phyloP scores from a whole-genome alignment of 2,113 vertebrate genomes.

The Dermatemys mawii region DNA sequence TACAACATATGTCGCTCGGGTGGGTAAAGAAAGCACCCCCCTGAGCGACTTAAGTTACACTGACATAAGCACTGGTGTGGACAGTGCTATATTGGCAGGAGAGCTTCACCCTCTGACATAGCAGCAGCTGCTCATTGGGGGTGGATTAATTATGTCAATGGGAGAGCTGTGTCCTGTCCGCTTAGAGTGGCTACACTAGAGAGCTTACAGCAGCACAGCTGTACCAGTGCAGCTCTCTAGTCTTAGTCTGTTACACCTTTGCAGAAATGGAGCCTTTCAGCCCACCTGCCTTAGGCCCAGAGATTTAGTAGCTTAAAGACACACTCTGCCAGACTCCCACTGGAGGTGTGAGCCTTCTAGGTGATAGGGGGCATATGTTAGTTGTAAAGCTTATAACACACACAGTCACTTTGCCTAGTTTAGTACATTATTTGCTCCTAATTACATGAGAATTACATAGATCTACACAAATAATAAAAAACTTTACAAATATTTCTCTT shows the following conservation, averaged over 20 bases:
- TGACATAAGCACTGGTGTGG: no score
- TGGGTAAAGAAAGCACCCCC: no score
- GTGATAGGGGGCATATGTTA: neutral
- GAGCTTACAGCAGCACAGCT: no score
- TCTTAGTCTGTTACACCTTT: neutral
- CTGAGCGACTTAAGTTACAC: no score
- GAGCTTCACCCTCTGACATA: no score
- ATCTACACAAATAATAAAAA: neutral
- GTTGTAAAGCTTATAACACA: neutral
- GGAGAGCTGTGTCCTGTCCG: no score
- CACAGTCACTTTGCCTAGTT: neutral
- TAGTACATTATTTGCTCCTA: neutral
- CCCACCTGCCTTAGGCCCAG: neutral
- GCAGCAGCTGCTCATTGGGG: no score
- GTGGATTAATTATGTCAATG: no score
- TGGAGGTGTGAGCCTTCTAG: neutral
- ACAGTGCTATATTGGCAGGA: no score
- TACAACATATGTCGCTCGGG: no score
- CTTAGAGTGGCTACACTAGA: no score
- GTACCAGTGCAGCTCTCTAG: no score
- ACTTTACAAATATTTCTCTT: neutral
- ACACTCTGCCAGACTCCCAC: neutral
- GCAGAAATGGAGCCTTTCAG: neutral
- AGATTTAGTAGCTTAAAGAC: neutral
- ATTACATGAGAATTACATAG: neutral